Evolutionary conservation across 1,140 invertebrate species (phyloP).

Genomic region (Marisa cornuarietis): DNA sequence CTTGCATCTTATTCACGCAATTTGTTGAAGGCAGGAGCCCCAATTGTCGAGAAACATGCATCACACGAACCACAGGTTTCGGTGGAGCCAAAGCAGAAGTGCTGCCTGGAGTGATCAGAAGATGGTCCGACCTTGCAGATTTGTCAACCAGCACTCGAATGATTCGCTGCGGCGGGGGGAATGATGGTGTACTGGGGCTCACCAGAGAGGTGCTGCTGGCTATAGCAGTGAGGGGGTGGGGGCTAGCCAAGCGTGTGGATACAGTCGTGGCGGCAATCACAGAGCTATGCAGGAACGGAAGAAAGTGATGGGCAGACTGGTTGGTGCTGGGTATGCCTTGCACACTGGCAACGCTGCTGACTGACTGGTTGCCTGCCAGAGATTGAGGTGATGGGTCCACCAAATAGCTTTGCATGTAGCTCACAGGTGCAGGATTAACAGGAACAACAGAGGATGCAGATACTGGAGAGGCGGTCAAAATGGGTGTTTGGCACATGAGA

Average conservation of each 20-base stretch:
- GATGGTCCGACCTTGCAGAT: neutral
- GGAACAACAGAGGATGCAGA: no score
- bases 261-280: neutral
- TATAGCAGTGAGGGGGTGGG: neutral
- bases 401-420: conserved; percentile 27
- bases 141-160: conserved; percentile 22
- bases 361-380: no score
- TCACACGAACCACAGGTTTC: conserved; percentile 1
- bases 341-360: no score
- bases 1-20: neutral
- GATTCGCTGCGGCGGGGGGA: neutral
- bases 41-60: neutral
- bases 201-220: neutral
- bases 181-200: neutral
- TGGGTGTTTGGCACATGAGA: neutral
- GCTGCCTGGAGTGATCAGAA: neutral
- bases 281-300: neutral
- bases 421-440: neutral
- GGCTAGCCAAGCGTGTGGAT: neutral
- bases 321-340: no score
- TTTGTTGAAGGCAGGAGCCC: neutral
- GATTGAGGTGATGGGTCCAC: conserved; percentile 8
- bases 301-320: neutral
- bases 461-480: neutral
- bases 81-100: neutral